These are phyloP conservation scores for Perca flavescens DNA, from an alignment of 2,113 vertebrate genomes.

Conservation along the genomic window DNA sequence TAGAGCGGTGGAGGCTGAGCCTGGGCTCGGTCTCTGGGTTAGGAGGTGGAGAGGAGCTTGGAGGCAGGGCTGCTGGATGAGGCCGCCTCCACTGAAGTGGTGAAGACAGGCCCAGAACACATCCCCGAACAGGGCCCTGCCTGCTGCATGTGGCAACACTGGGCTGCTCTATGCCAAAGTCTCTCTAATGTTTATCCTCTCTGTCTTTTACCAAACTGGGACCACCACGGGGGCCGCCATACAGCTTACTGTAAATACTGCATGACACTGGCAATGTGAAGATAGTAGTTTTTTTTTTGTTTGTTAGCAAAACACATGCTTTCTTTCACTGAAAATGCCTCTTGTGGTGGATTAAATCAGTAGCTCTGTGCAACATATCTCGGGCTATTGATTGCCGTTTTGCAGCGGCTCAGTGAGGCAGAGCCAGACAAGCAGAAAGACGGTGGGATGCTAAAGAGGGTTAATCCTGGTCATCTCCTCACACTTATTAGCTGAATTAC, in stretches of 20 bases:
- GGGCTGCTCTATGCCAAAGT: conserved; percentile 46
- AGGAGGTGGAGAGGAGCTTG: conserved; percentile 67
- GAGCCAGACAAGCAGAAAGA: conserved; percentile 59
- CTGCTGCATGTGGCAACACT: conserved; percentile 64
- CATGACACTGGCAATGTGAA: not conserved
- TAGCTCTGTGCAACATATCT: conserved; percentile 33
- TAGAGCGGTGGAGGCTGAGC: conserved; percentile 78
- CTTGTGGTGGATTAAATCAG: conserved; percentile 15
- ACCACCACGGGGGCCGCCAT: conserved; percentile 31
- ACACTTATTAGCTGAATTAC: conserved; percentile 88
- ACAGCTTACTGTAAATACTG: conserved; percentile 14
- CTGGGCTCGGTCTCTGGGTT: conserved; percentile 63
- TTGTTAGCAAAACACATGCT: conserved; percentile 17
- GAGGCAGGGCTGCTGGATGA: conserved; percentile 66
- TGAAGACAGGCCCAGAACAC: conserved; percentile 62
- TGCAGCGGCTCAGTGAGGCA: conserved; percentile 49
- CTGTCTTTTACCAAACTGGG: conserved; percentile 21
- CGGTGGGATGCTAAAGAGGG: conserved; percentile 83
- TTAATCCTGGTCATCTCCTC: conserved; percentile 86
- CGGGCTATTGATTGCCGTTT: conserved; percentile 66
- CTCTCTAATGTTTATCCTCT: conserved; percentile 39
- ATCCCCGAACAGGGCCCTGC: conserved; percentile 60
- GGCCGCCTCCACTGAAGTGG: conserved; percentile 83
- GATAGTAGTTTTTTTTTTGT: not conserved
- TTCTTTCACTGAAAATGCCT: conserved; percentile 17